These are phyloP conservation scores for Tenthredo notha DNA, from an alignment of 2,888 invertebrate species.

Conservation along the genomic window DNA sequence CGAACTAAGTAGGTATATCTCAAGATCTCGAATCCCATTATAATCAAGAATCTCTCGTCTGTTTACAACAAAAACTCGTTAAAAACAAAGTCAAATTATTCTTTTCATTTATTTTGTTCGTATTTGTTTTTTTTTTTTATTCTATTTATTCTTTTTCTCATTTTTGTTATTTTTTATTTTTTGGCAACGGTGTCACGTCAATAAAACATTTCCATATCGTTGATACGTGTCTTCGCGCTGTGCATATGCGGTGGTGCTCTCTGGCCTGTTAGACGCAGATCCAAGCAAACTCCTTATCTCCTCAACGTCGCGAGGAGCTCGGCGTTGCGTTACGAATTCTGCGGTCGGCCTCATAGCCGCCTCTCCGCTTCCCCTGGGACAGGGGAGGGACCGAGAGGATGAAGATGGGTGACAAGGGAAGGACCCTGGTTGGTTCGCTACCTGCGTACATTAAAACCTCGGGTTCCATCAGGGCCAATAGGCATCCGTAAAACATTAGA, in stretches of 20 bases:
- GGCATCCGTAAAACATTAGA: constrained; percentile 85
- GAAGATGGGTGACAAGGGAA: constrained; percentile 67
- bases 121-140: constrained; percentile 35
- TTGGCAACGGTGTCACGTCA: constrained; percentile 38
- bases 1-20: not conserved
- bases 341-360: constrained; percentile 75
- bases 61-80: constrained; percentile 28
- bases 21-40: constrained; percentile 27
- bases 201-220: constrained; percentile 36
- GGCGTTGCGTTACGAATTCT: constrained; percentile 65
- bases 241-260: constrained; percentile 45
- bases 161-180: constrained; percentile 50
- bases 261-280: constrained; percentile 42
- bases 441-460: constrained; percentile 85
- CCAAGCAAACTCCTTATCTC: constrained; percentile 39
- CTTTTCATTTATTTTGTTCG: not conserved
- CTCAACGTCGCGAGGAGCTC: constrained; percentile 46
- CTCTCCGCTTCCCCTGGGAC: constrained; percentile 62
- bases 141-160: constrained; percentile 52
- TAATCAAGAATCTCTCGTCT: constrained; percentile 48
- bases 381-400: constrained; percentile 69
- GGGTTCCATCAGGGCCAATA: constrained; percentile 89
- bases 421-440: constrained; percentile 78
- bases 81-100: constrained; percentile 44
- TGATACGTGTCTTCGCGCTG: constrained; percentile 45